These are phyloP conservation scores for Remorina albescens DNA, from an alignment of 2,797 vertebrate species.

Conservation along the genomic window DNA sequence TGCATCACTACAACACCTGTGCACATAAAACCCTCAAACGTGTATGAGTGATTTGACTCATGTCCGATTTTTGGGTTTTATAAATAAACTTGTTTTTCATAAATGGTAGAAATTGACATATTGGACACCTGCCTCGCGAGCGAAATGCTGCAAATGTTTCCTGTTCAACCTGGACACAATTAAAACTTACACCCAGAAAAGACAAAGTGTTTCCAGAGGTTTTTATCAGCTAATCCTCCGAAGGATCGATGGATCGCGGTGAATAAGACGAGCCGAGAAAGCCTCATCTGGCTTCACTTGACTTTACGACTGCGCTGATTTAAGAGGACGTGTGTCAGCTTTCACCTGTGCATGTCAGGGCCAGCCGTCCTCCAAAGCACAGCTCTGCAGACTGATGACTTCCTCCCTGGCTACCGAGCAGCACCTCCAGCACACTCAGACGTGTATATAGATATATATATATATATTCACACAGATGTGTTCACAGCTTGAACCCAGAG, in stretches of 20 bases:
- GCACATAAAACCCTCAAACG: conserved; percentile 17
- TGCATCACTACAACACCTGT: conserved; percentile 7
- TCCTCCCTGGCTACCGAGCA: conserved; percentile 74
- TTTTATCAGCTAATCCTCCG: conserved; percentile 29
- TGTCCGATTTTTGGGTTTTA: neutral
- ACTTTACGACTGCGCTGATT: conserved; percentile 61
- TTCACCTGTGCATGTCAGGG: conserved; percentile 71
- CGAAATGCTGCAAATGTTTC: conserved; percentile 18
- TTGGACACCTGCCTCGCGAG: conserved; percentile 5
- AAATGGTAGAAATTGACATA: neutral
- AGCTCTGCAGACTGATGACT: conserved; percentile 69
- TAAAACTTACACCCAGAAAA: neutral
- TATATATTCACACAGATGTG: conserved; percentile 17
- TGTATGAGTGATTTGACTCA: conserved; percentile 6
- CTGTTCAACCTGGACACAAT: conserved; percentile 10
- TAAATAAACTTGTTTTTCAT: conserved; percentile 1
- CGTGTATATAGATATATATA: conserved; percentile 37
- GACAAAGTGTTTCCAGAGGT: conserved; percentile 23
- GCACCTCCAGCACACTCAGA: conserved; percentile 43
- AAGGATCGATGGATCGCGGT: conserved; percentile 1
- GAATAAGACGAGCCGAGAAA: conserved; percentile 13
- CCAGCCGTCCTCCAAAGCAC: conserved; percentile 34
- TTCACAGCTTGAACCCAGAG: conserved; percentile 45
- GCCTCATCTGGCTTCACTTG: conserved; percentile 75
- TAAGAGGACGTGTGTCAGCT: conserved; percentile 67